These are phyloP conservation scores for Amiota minor DNA, from an alignment of 2,888 invertebrate genomes.

Conservation along the genomic window DNA sequence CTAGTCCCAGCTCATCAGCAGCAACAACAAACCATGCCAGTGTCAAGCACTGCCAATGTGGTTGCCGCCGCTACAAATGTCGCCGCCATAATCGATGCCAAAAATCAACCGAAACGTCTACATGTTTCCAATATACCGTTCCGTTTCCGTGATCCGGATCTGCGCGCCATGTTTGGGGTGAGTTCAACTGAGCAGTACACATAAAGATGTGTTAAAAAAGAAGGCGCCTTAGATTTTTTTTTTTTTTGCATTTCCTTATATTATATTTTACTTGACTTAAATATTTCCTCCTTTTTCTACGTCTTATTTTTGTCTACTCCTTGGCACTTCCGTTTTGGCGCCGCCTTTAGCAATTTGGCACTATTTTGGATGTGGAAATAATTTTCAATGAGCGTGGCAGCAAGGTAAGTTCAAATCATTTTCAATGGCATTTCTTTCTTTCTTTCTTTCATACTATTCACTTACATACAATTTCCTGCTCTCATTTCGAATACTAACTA, in stretches of 20 bases:
- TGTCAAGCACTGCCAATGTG: constrained; percentile 13
- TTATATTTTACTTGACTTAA: neutral
- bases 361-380: constrained; percentile 99
- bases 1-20: constrained; percentile 72
- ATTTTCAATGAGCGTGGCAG: constrained; percentile 99
- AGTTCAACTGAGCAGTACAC: constrained; percentile 73
- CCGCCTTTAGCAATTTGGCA: constrained; percentile 90
- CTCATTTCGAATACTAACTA: too few relatives aligned
- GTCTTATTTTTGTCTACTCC: constrained; percentile 23
- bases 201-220: neutral
- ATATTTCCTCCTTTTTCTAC: constrained; percentile 15
- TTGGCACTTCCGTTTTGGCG: neutral
- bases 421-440: constrained; percentile 8
- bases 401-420: constrained; percentile 85
- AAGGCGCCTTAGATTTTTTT: neutral
- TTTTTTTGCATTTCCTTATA: neutral
- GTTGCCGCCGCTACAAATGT: constrained; percentile 66
- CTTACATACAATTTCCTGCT: neutral
- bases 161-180: constrained; percentile 98
- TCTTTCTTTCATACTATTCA: neutral
- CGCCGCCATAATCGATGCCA: constrained; percentile 75
- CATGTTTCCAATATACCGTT: constrained; percentile 99
- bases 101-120: constrained; percentile 90
- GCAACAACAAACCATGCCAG: constrained; percentile 47
- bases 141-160: constrained; percentile 98